A percentile compares a stretch with the other conserved stretches of the same genome.
Evolutionary conservation across 2,888 invertebrate species (phyloP).

Genomic region (Cremastinae sp.): DNA sequence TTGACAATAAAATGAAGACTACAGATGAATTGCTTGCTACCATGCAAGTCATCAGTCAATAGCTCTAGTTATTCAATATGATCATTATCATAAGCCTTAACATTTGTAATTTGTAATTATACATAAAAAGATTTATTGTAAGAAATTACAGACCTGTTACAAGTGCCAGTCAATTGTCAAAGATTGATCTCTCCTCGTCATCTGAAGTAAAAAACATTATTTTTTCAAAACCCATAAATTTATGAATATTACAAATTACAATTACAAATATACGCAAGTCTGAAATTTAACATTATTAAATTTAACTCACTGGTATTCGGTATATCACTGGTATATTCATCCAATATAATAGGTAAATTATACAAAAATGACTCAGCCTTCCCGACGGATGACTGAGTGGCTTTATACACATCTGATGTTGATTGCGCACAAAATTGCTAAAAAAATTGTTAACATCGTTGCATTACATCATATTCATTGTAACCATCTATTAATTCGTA

Average conservation of each 20-base stretch:
- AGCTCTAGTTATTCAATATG: neutral
- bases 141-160: constrained; percentile 6
- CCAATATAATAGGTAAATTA: constrained; percentile 58
- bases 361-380: constrained; percentile 64
- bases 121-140: constrained; percentile 8
- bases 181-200: constrained; percentile 47
- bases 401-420: constrained; percentile 57
- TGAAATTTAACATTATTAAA: no score
- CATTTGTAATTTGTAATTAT: no score
- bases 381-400: constrained; percentile 58
- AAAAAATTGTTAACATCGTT: neutral
- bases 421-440: constrained; percentile 58
- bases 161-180: constrained; percentile 29
- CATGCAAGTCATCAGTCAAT: constrained; percentile 53
- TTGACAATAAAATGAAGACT: constrained; percentile 68
- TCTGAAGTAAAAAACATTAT: constrained; percentile 51
- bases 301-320: no score
- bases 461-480: neutral
- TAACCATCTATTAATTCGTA: neutral
- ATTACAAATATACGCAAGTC: neutral
- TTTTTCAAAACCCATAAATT: neutral
- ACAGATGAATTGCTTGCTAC: constrained; percentile 60
- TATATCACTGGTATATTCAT: constrained; percentile 33
- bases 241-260: neutral
- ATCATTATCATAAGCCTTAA: no score